Percentiles rank a stretch among this genome's conserved stretches.
These are phyloP conservation scores for Semaprochilodus insignis DNA, from an alignment of 2,797 vertebrate species.

Conservation along the genomic window DNA sequence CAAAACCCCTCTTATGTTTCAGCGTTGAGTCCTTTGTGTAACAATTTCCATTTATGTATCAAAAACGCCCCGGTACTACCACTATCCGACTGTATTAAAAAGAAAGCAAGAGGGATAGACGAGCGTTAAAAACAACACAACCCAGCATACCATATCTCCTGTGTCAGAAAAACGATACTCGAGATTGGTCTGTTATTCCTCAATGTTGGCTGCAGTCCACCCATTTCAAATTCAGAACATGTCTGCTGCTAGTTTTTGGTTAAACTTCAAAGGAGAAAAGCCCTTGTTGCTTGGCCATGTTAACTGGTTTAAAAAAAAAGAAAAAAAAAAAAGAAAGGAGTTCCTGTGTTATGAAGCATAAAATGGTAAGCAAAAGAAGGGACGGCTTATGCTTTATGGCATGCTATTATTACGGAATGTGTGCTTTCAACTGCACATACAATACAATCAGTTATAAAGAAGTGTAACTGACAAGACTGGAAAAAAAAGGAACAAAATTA, in stretches of 20 bases:
- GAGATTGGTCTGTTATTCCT: slow-evolving; percentile 63
- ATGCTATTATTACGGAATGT: slow-evolving; percentile 60
- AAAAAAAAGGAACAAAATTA: slow-evolving; percentile 37
- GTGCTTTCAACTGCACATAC: slow-evolving; percentile 60
- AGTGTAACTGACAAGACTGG: slow-evolving; percentile 63
- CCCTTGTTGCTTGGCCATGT: slow-evolving; percentile 77
- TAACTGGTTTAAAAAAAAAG: slow-evolving; percentile 56
- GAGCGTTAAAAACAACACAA: slow-evolving; percentile 63
- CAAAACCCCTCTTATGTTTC: slow-evolving; percentile 73
- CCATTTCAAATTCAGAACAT: slow-evolving; percentile 66
- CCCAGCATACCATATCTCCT: slow-evolving; percentile 14
- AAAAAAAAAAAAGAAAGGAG: slow-evolving; percentile 58
- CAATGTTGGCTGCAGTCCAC: slow-evolving; percentile 67
- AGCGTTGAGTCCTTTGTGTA: slow-evolving; percentile 72
- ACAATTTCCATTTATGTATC: slow-evolving; percentile 74
- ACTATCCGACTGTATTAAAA: slow-evolving; percentile 54
- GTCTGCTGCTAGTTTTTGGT: slow-evolving; percentile 80
- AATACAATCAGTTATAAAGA: slow-evolving; percentile 68
- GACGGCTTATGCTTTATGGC: slow-evolving; percentile 43
- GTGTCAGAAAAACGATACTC: slow-evolving; percentile 60
- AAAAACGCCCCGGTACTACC: slow-evolving; percentile 76
- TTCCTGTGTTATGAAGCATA: slow-evolving; percentile 54
- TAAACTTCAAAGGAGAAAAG: slow-evolving; percentile 73
- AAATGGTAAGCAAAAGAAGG: slow-evolving; percentile 51
- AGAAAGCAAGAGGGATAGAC: slow-evolving; percentile 51